phyloP scores from a whole-genome alignment of 1,140 invertebrate species.

The Trachymyrmex septentrionalis region DNA sequence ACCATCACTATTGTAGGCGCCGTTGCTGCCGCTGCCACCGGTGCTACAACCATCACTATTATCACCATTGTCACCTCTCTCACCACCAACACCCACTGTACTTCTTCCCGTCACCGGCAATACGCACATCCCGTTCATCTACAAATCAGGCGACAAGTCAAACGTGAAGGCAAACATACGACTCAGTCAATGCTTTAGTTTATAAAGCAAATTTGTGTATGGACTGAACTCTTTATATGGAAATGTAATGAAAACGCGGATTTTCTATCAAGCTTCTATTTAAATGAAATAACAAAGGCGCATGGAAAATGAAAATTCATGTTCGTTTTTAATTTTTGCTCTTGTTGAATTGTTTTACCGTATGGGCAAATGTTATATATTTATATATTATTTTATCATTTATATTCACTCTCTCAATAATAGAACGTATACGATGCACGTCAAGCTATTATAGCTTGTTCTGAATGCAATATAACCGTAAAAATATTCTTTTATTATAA shows the following conservation, averaged over 20 bases:
- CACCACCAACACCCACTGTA: constrained; percentile 75
- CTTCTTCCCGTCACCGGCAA: constrained; percentile 88
- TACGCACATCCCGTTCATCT: constrained; percentile 93
- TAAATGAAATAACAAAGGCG: constrained; percentile 16
- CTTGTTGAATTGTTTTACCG: not conserved
- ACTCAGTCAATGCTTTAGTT: constrained; percentile 37
- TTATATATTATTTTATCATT: constrained; percentile 30
- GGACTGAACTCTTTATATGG: not conserved
- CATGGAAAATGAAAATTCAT: constrained; percentile 21
- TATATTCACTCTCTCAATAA: not conserved
- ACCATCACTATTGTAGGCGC: constrained; percentile 82
- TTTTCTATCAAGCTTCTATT: constrained; percentile 25
- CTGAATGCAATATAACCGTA: not conserved
- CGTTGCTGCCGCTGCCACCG: constrained; percentile 77
- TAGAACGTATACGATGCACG: not conserved
- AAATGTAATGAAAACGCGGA: not conserved
- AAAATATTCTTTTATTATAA: not conserved
- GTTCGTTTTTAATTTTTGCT: constrained; percentile 11
- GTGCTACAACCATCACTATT: constrained; percentile 80
- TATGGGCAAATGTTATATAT: not conserved
- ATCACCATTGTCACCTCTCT: constrained; percentile 81
- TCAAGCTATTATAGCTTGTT: not conserved
- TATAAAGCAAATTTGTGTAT: constrained; percentile 37
- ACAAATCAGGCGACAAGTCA: constrained; percentile 83
- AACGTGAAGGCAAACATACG: constrained; percentile 57